phyloP scores from a whole-genome alignment of 2,888 invertebrate species.

The Trichacis sp. region DNA sequence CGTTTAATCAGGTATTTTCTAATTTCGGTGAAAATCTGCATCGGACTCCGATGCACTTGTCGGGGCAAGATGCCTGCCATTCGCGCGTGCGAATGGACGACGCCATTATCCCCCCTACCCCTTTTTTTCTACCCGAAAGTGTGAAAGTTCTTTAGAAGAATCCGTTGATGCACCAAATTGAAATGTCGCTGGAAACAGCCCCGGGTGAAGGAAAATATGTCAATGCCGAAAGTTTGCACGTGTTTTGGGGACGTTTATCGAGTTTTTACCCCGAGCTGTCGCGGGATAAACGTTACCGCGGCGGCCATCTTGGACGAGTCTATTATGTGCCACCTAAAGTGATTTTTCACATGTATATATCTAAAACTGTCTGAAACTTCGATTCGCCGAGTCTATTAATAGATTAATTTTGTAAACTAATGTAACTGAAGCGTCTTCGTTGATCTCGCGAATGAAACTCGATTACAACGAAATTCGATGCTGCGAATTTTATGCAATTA shows the following conservation, averaged over 20 bases:
- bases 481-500: too few species aligned
- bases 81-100: constrained; percentile 53
- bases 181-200: neutral
- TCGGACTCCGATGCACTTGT: constrained; percentile 41
- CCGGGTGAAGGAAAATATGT: neutral
- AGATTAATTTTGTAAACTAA: neutral
- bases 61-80: constrained; percentile 42
- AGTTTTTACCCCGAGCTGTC: constrained; percentile 22
- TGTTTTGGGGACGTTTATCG: neutral
- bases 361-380: too few species aligned
- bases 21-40: neutral
- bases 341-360: constrained; percentile 12
- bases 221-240: too few species aligned
- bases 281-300: constrained; percentile 14
- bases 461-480: too few species aligned
- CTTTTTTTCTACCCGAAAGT: constrained; percentile 34
- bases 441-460: too few species aligned
- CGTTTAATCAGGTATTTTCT: too few species aligned
- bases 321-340: constrained; percentile 49
- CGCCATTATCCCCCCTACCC: constrained; percentile 52
- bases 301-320: constrained; percentile 67
- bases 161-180: too few species aligned
- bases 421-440: neutral
- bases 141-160: constrained; percentile 45
- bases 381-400: neutral